A percentile compares a stretch with the other conserved stretches of the same genome.
phyloP scores from a whole-genome alignment of 2,888 invertebrate species.

The Ametastegia equiseti region DNA sequence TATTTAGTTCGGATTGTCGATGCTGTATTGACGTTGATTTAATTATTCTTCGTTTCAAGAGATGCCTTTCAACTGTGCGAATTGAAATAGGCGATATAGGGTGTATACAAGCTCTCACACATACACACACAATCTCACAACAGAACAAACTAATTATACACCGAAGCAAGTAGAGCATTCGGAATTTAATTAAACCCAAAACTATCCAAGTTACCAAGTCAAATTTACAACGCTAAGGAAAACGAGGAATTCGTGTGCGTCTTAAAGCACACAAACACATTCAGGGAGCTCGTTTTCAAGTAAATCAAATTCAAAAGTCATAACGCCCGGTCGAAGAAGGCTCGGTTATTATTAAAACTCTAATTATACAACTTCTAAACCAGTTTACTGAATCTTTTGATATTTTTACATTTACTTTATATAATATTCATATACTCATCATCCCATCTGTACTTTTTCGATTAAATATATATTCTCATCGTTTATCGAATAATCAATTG shows the following conservation, averaged over 20 bases:
- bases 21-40: neutral
- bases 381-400: neutral
- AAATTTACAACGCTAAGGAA: neutral
- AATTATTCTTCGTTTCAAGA: neutral
- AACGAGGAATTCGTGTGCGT: neutral
- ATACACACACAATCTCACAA: too few relatives aligned
- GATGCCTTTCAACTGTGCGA: neutral
- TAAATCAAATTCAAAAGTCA: too few relatives aligned
- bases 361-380: neutral
- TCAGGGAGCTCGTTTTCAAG: too few relatives aligned
- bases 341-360: too few relatives aligned
- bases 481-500: too few relatives aligned
- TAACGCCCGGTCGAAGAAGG: too few relatives aligned
- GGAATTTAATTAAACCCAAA: constrained; percentile 6
- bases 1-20: too few relatives aligned
- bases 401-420: neutral
- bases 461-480: too few relatives aligned
- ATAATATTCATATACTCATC: too few relatives aligned
- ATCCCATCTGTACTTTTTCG: too few relatives aligned
- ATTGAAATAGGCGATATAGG: neutral
- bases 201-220: neutral
- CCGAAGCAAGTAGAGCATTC: neutral
- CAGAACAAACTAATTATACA: constrained; percentile 14
- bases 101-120: too few relatives aligned
- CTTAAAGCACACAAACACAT: neutral